Percentiles rank a stretch among this genome's conserved stretches.
These are phyloP conservation scores for Stylophora pistillata DNA, from an alignment of 64 coral and sea anemone genomes.

Conservation along the genomic window DNA sequence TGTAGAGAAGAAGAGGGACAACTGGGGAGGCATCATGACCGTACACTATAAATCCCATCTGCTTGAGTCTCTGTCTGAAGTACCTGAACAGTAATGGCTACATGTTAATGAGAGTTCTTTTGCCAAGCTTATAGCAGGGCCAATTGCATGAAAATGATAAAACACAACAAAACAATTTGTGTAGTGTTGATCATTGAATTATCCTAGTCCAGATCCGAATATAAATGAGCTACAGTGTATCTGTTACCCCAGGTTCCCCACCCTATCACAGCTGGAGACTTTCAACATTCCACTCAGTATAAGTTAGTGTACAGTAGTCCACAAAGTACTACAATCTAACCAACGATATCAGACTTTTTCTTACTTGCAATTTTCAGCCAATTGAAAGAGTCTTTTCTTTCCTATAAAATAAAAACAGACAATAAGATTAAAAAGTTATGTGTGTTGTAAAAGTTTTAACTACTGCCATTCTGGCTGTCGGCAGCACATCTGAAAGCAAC, in stretches of 20 bases:
- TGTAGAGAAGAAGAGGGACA: conserved; percentile 80
- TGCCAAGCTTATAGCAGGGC: not conserved
- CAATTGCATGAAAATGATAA: not conserved
- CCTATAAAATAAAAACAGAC: conserved; percentile 41
- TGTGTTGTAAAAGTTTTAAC: too few species aligned
- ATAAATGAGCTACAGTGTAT: too few species aligned
- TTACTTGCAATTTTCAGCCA: conserved; percentile 96
- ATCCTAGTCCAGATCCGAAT: too few species aligned
- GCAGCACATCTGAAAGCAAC: too few species aligned
- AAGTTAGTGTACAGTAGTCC: too few species aligned
- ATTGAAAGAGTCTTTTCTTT: conserved; percentile 62
- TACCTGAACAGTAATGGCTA: conserved; percentile 60
- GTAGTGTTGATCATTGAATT: too few species aligned
- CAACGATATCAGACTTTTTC: not conserved
- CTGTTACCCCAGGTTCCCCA: too few species aligned
- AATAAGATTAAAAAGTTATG: not conserved
- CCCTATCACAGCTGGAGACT: too few species aligned
- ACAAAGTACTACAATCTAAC: not conserved
- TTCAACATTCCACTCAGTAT: too few species aligned
- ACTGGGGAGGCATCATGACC: conserved; percentile 92
- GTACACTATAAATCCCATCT: conserved; percentile 97
- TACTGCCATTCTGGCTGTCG: too few species aligned
- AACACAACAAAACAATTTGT: too few species aligned
- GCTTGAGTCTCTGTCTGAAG: conserved; percentile 81
- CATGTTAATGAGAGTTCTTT: not conserved